Evolutionary conservation across 2,113 vertebrate species (phyloP).

Genomic region (Saimiri boliviensis): DNA sequence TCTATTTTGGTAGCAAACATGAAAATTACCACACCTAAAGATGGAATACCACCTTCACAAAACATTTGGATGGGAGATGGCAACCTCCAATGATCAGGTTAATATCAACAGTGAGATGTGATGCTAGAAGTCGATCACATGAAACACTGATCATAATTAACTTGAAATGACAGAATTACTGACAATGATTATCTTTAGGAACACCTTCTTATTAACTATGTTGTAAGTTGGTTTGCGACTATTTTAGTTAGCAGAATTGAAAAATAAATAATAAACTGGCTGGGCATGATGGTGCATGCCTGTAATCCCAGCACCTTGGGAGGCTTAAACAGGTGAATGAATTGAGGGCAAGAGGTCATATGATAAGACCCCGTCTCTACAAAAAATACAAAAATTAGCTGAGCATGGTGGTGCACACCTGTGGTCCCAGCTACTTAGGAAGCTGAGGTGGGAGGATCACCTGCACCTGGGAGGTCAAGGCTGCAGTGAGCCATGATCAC

Average conservation of each 20-base stretch:
- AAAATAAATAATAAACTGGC: slow-evolving; percentile 40
- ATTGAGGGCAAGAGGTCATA: no score
- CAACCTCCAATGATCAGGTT: background rate
- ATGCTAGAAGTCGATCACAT: background rate
- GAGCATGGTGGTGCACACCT: no score
- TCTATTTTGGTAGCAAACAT: background rate
- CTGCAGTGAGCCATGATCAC: no score
- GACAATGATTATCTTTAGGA: background rate
- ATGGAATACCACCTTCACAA: background rate
- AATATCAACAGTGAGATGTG: background rate
- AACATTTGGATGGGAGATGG: background rate
- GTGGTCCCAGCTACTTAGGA: no score
- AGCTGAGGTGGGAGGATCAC: no score
- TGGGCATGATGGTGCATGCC: no score
- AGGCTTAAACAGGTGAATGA: no score
- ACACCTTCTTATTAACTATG: background rate
- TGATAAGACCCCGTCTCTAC: no score
- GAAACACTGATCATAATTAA: background rate
- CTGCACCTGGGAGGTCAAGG: no score
- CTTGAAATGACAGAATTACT: background rate
- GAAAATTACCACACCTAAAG: background rate
- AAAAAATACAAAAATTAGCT: no score
- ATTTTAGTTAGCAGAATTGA: slow-evolving; percentile 12
- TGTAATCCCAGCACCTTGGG: no score
- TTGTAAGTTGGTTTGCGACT: background rate